Percentiles rank a stretch among this genome's conserved stretches.
phyloP scores from a whole-genome alignment of 2,888 invertebrate species.

The Mesoligia furuncula region DNA sequence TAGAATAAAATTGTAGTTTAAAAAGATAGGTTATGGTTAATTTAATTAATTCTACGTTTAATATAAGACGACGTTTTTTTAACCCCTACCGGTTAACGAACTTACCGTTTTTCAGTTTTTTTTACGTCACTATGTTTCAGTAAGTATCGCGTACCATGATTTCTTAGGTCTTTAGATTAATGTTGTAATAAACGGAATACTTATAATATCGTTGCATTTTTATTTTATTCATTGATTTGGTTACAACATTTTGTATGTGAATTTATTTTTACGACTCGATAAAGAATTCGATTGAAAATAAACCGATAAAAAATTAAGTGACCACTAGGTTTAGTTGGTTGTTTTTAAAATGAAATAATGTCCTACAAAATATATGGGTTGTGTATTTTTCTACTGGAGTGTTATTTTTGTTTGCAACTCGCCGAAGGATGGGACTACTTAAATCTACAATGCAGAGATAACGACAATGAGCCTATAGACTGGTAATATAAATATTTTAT shows the following conservation, averaged over 20 bases:
- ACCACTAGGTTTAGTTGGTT: background rate
- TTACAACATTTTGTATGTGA: constrained; percentile 7
- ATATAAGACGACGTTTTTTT: constrained; percentile 2
- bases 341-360: constrained; percentile 43
- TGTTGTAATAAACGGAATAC: constrained; percentile 54
- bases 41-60: background rate
- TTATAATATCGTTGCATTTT: constrained; percentile 36
- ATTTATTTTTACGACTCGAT: constrained; percentile 40
- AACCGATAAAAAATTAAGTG: constrained; percentile 33
- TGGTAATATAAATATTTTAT: constrained; percentile 72
- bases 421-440: constrained; percentile 70
- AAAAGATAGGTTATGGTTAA: constrained; percentile 2
- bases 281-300: constrained; percentile 43
- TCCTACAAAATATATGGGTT: constrained; percentile 23
- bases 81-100: background rate
- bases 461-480: constrained; percentile 75
- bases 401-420: constrained; percentile 38
- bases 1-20: background rate
- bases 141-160: background rate
- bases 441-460: constrained; percentile 77
- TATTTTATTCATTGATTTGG: constrained; percentile 33
- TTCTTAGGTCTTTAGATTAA: constrained; percentile 30
- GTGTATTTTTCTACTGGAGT: constrained; percentile 37
- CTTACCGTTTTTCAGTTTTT: constrained; percentile 5
- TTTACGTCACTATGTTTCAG: constrained; percentile 12